A percentile compares a stretch with the other conserved stretches of the same genome.
Conservation (phyloP, 1,140 invertebrate species). For the Halictus rubicundus region DNA sequence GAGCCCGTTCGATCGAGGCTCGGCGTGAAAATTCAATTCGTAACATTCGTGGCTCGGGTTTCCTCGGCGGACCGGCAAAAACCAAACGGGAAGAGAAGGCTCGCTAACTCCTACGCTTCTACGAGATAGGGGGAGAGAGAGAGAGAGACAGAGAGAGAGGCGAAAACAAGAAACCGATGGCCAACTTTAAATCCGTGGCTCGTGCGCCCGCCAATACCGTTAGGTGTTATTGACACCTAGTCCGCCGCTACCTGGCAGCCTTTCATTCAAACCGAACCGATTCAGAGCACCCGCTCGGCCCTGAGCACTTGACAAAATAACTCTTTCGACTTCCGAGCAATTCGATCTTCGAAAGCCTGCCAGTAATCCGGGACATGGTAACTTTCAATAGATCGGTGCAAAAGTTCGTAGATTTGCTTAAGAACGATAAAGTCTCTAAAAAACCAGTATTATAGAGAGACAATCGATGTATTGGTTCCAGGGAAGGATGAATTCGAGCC, state of each 20-base stretch:
- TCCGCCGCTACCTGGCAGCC: not conserved
- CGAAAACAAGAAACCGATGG: slow-evolving; percentile 18
- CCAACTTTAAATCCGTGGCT: slow-evolving; percentile 69
- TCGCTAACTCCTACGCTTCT: slow-evolving; percentile 11
- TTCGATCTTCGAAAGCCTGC: too few relatives aligned
- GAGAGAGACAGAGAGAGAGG: not conserved
- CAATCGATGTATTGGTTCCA: too few relatives aligned
- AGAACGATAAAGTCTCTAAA: too few relatives aligned
- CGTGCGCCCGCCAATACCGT: slow-evolving; percentile 60
- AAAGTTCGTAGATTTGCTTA: too few relatives aligned
- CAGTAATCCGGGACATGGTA: too few relatives aligned
- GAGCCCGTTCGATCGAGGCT: not conserved
- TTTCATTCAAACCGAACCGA: slow-evolving; percentile 6
- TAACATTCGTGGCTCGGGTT: not conserved
- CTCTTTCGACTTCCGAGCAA: not conserved
- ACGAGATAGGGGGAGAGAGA: too few relatives aligned
- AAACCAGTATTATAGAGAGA: too few relatives aligned
- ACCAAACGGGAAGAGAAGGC: not conserved
- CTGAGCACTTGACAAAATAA: not conserved
- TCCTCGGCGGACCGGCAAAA: not conserved
- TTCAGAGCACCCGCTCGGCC: too few relatives aligned
- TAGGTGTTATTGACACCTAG: slow-evolving; percentile 26
- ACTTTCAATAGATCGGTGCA: too few relatives aligned
- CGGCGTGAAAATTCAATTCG: slow-evolving; percentile 28
- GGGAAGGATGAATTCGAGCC: too few relatives aligned